Evolutionary conservation across 2,888 invertebrate species (phyloP), one percentile per base, ranked within the genome.

Genomic region (Ichneumoninae sp.): DNA sequence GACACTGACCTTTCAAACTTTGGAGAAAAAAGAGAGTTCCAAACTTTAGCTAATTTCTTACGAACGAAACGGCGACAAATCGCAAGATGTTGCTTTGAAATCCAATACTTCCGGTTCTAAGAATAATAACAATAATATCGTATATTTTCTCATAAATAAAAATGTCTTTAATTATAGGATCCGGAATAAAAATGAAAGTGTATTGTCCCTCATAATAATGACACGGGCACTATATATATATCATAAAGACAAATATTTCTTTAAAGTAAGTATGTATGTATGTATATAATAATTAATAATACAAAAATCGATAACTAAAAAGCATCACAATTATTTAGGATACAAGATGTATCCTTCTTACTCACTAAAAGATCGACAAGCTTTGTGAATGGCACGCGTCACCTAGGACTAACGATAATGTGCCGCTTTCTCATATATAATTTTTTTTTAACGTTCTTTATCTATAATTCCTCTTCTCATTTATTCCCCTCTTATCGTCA

Each of bases 271-370:
- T n/a, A n/a, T n/a, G n/a, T 13, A 44, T 44, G 50, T 65, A 62
- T 36, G 57, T 60, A 72, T 57, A 72, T 57, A 72, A 72, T 50
- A 75, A 74, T 74, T 44, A 72, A 44, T 72, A 71, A 36, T 52
- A 54, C 52, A 36, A 33, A 50, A 75, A 74, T 65, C 74, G 74
- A 75, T 62, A 75, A 75, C 74, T 75, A 33, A 75, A 65, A 62
- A 75, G 74, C 74, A 75, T 75, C 74, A 75, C 74, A 75, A 65
- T 75, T 62, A 75, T 75, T 75, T 75, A 50, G 74, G 74, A 75
- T 75, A 75, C 33, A n/a, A 16, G 30, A 65, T 26, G 33, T 75
- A 75, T 75, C 74, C 74, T 13, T n/a, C 50, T 75, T 75, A 75
- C 65, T 50, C 30, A 47, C 62, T 75, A 75, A 74, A 75, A 65